Evolutionary conservation across 2,888 invertebrate species (phyloP).

Genomic region (Philereme transversata): DNA sequence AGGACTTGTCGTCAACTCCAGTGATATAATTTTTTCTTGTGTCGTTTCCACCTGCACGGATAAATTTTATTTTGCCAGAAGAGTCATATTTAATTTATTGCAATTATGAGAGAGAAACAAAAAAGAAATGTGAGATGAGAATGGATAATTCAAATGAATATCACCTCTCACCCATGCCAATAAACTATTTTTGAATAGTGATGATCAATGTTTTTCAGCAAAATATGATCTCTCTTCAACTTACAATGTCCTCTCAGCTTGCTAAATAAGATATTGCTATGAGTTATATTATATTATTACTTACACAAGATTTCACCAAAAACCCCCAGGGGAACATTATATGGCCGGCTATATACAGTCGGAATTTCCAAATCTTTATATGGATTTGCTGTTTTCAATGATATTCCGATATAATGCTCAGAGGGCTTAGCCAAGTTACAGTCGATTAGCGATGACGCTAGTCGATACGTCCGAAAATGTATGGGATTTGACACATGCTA

Average conservation of each 20-base stretch:
- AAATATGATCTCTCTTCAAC: neutral
- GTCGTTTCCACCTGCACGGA: constrained; percentile 91
- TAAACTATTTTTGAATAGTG: neutral
- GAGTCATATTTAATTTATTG: no score
- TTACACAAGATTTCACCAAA: neutral
- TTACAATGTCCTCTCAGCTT: constrained; percentile 11
- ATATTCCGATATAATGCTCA: neutral
- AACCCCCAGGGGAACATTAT: neutral
- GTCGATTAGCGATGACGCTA: no score
- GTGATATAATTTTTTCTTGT: constrained; percentile 94
- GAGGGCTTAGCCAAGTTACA: no score
- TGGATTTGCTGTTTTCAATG: no score
- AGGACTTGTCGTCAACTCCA: constrained; percentile 90
- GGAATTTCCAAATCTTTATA: no score
- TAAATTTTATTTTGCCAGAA: constrained; percentile 8
- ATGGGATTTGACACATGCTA: no score
- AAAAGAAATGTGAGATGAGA: neutral
- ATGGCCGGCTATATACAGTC: no score
- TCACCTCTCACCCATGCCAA: neutral
- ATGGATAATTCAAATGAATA: neutral
- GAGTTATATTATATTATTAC: neutral
- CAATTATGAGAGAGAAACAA: no score
- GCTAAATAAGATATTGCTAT: constrained; percentile 7
- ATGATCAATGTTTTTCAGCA: constrained; percentile 3
- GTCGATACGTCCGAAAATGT: no score